Percentiles rank a stretch among this genome's conserved stretches.
These are phyloP conservation scores for Chydorus sphaericus DNA, from an alignment of 2,888 invertebrate species.

Conservation along the genomic window DNA sequence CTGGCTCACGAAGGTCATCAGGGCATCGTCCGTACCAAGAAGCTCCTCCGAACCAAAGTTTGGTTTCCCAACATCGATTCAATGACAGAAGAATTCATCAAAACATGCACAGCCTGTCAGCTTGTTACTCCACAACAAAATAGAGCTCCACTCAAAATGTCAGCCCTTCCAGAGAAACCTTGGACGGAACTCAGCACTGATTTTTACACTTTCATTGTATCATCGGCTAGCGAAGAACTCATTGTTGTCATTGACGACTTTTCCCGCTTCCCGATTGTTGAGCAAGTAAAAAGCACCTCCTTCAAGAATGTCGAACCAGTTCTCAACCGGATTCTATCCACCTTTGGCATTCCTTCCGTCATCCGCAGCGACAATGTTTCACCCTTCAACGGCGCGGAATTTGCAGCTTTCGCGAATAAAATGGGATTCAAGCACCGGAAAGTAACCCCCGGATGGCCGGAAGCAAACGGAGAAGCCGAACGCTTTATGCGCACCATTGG, in stretches of 20 bases:
- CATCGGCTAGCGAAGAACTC: neutral
- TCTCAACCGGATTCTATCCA: neutral
- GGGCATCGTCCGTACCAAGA: constrained; percentile 6
- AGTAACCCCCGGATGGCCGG: constrained; percentile 20
- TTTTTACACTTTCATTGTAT: neutral
- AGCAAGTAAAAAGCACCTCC: neutral
- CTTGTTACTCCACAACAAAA: neutral
- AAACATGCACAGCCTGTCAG: constrained; percentile 1
- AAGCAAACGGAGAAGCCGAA: constrained; percentile 24
- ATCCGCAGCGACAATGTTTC: constrained; percentile 4
- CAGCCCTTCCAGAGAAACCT: neutral
- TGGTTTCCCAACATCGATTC: constrained; percentile 3
- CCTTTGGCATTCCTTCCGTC: constrained; percentile 1
- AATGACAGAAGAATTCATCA: neutral
- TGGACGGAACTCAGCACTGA: constrained; percentile 7
- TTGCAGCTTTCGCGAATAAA: neutral
- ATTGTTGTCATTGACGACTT: constrained; percentile 4
- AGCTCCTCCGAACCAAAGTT: neutral
- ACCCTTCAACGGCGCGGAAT: neutral
- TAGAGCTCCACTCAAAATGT: neutral
- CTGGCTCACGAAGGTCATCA: constrained; percentile 4
- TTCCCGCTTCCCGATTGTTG: neutral
- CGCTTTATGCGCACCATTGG: constrained; percentile 22
- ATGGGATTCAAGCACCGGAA: constrained; percentile 16
- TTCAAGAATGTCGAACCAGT: neutral